Evolutionary conservation across 2,888 invertebrate species (phyloP).

Genomic region (Hyppa rectilinea): DNA sequence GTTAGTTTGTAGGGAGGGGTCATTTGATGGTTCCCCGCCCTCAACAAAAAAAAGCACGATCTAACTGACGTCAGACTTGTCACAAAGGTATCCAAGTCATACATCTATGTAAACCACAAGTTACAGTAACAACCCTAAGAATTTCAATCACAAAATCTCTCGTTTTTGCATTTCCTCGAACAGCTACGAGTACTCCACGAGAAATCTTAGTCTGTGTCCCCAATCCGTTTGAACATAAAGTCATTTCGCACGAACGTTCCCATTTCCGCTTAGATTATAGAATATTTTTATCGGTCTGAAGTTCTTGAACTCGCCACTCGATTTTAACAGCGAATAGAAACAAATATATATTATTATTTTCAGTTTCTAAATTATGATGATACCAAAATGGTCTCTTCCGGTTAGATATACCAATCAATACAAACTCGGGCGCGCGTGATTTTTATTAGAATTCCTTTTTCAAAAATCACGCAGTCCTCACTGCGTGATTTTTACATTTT

Average conservation of each 20-base stretch:
- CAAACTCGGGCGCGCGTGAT: too few relatives aligned
- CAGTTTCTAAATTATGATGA: neutral
- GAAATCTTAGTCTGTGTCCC: slow-evolving; percentile 53
- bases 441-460: too few relatives aligned
- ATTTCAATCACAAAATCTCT: slow-evolving; percentile 27
- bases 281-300: slow-evolving; percentile 57
- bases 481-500: too few relatives aligned
- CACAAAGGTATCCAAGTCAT: too few relatives aligned
- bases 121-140: neutral
- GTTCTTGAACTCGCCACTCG: slow-evolving; percentile 61
- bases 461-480: too few relatives aligned
- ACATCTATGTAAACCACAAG: neutral
- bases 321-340: slow-evolving; percentile 56
- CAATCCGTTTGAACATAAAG: slow-evolving; percentile 57
- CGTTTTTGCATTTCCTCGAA: slow-evolving; percentile 19
- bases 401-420: neutral
- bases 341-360: slow-evolving; percentile 24
- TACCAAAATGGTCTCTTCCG: neutral
- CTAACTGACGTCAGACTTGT: too few relatives aligned
- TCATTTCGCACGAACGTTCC: slow-evolving; percentile 62
- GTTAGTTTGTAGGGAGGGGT: too few relatives aligned
- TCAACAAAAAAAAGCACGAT: too few relatives aligned
- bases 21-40: too few relatives aligned
- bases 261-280: slow-evolving; percentile 67
- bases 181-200: slow-evolving; percentile 26